Conservation (phyloP, 2,113 vertebrate genomes). For the Muntiacus muntjak region DNA sequence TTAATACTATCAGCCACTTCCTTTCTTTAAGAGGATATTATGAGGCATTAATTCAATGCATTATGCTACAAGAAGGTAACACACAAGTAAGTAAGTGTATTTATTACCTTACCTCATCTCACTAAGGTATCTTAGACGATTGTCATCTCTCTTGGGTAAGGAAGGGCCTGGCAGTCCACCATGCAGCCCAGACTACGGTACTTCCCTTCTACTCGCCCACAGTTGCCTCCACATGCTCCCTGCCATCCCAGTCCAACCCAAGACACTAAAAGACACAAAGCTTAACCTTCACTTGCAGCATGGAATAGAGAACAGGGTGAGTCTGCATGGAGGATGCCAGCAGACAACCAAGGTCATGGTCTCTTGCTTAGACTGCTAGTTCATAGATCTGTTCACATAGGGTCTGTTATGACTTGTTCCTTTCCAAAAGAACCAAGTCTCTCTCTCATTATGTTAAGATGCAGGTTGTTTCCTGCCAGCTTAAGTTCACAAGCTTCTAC, state of each 20-base stretch:
- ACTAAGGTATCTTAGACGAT: background rate
- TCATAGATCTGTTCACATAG: background rate
- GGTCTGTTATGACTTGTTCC: background rate
- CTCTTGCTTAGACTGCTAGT: background rate
- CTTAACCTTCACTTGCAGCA: background rate
- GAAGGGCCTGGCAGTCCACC: background rate
- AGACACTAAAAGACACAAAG: background rate
- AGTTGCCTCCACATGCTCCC: background rate
- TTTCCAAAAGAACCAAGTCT: background rate
- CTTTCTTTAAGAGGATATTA: conserved; percentile 28
- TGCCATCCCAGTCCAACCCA: background rate
- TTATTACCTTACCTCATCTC: background rate
- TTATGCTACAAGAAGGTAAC: background rate
- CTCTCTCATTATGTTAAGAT: background rate
- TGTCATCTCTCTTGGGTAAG: background rate
- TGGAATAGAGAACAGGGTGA: background rate
- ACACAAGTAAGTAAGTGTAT: background rate
- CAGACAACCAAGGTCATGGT: background rate
- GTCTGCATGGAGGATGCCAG: background rate
- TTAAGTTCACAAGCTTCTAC: background rate
- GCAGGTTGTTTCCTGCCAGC: background rate
- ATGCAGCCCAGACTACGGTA: background rate
- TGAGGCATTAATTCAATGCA: background rate
- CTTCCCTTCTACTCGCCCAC: background rate
- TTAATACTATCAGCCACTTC: conserved; percentile 24